Base-by-base conservation (phyloP, 2,797 vertebrate genomes). In the Tauraco hartlaubi region DNA sequence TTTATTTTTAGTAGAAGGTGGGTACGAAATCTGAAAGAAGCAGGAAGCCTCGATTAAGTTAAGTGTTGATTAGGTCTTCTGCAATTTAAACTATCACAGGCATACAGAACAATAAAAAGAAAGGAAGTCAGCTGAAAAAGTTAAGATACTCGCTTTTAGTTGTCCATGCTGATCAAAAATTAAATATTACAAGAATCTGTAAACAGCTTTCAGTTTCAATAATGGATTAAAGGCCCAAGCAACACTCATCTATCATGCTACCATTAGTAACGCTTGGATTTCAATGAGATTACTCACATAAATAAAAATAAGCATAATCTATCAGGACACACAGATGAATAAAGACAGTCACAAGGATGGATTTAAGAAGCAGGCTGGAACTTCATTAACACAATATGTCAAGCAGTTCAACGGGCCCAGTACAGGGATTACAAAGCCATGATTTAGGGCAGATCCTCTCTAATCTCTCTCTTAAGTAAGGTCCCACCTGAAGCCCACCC, bases 371-470 rank as follows among this genome's bases (percentile, higher is more conserved):
- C 48, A 85, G 91, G 59, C 90, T 96, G 77, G 67, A 91, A 95
- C 94, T 95, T 96, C 92, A 95, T 93, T 97, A 96, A 71, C 61
- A 77, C 94, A 82, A 94, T 88, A 79, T 88, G 92, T 95, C 92
- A 96, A 85, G 59, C 88, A 92, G 76, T 88, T 86, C 91, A 92
- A 33, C 79, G n/a, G 67, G 79, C 77, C 82, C 26, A 12, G 59
- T 41, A 33, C 59, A 73, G 66, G 90, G 90, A 88, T 94, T 96
- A 87, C 66, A 88, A 78, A 94, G 0, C 55, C 73, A 76, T 83
- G 85, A 0, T 81, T 92, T 52, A 81, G 83, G 69, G 59, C 94
- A 91, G 73, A 67, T 79, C 83, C 84, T 82, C 82, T 66, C 43
- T 75, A 59, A 94, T 76, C 85, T 90, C 41, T 82, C 25, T 74